Base-by-base conservation (phyloP, 2,113 vertebrate genomes). In the Brachyhypopomus gauderio region DNA sequence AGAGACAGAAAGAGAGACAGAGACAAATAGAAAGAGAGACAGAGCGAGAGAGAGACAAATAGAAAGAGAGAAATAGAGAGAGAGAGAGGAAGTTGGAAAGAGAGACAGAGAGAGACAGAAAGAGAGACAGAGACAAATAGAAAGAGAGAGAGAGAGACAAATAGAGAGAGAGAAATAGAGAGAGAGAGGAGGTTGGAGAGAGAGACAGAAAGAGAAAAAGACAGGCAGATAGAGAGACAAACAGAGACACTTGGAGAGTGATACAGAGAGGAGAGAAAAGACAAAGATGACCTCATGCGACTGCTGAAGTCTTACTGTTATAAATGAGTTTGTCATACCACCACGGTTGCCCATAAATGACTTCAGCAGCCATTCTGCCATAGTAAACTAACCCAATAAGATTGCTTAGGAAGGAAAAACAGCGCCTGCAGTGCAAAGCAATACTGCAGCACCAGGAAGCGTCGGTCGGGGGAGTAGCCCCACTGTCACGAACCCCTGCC, bases 351-450 rank as follows among this genome's bases (percentile, higher is more conserved):
- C 92, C 92, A 94, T 95, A 93, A 93, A 93, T 95, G 94, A 95
- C 92, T 94, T 98, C 96, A 96, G 88, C 92, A 94, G 93, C 92
- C 93, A 70, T 92, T 93, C 93, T 92, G 91, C 93, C 92, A 90
- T 89, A 93, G 94, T 94, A 95, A 95, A 96, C 92, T 91, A 87
- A 92, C 93, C 94, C 92, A 95, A 93, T 93, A 91, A 82, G 87
- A 95, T 90, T 87, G 90, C 90, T 91, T 84, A 89, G 93, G 91
- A 94, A 93, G 92, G 87, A 93, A 94, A 52, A 96, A 95, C 86
- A 93, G 80, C 81, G 91, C 93, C 92, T 80, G 74, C 63, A 85
- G 91, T 0, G 89, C 95, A 89, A 71, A 20, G 6, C 69, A 86
- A 88, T 86, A 85, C 89, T 86, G 82, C 71, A 82, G 85, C 64